phyloP scores from a whole-genome alignment of 2,888 invertebrate species.

The Drosophila kokeensis region DNA sequence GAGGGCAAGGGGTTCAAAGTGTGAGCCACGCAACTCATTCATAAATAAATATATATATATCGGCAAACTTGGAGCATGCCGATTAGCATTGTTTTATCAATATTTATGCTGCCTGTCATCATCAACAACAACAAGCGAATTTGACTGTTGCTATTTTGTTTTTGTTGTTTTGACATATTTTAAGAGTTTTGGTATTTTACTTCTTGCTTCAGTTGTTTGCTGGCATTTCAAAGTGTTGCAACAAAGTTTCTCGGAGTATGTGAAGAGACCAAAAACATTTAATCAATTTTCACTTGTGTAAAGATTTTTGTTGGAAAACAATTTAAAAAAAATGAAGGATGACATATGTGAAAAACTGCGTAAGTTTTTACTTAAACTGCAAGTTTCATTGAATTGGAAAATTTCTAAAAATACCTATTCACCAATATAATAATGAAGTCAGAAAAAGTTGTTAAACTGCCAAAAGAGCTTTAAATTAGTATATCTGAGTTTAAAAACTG shows the following conservation, averaged over 20 bases:
- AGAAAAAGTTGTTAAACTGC: not conserved
- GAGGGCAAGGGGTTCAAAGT: not conserved
- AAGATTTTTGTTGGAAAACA: not conserved
- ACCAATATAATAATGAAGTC: not conserved
- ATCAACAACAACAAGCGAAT: slow-evolving; percentile 28
- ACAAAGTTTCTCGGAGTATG: slow-evolving; percentile 10
- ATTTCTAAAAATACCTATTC: too few species aligned
- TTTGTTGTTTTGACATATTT: slow-evolving; percentile 30
- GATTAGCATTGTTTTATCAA: slow-evolving; percentile 83
- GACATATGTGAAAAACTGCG: slow-evolving; percentile 37
- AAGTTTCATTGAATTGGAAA: not conserved
- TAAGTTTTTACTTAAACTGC: slow-evolving; percentile 15
- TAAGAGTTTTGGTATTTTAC: slow-evolving; percentile 25
- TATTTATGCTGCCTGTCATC: slow-evolving; percentile 74
- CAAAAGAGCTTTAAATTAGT: not conserved
- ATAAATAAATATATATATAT: slow-evolving; percentile 42
- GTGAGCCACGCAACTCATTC: slow-evolving; percentile 52
- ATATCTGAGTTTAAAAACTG: not conserved
- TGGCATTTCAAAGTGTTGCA: slow-evolving; percentile 49
- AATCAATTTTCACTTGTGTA: not conserved
- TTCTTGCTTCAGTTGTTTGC: slow-evolving; percentile 52
- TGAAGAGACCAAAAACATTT: not conserved
- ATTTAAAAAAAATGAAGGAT: slow-evolving; percentile 20
- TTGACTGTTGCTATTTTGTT: slow-evolving; percentile 57
- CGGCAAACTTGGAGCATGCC: slow-evolving; percentile 61